Evolutionary conservation across 1,140 invertebrate species (phyloP).

Genomic region (Gonatopus flavifemur): DNA sequence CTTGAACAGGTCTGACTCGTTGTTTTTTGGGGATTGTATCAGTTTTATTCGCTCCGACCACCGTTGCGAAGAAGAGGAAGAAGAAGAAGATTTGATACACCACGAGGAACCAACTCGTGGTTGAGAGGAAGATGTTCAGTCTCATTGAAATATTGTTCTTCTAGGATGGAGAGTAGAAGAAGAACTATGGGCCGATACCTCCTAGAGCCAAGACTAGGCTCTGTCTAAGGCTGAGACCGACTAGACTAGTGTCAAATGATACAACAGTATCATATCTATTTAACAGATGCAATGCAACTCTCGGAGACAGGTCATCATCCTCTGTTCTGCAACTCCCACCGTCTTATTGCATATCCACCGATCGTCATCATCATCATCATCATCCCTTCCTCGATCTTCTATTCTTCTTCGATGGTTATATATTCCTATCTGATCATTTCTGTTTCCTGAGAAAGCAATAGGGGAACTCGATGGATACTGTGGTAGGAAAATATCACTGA

Average conservation of each 20-base stretch:
- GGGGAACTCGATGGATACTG: no score
- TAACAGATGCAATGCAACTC: conserved; percentile 35
- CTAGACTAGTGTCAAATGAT: conserved; percentile 33
- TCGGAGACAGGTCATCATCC: conserved; percentile 46
- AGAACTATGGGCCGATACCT: conserved; percentile 1
- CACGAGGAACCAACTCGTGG: conserved; percentile 20
- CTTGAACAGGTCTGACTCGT: conserved; percentile 26
- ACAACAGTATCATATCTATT: conserved; percentile 47
- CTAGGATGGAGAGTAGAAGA: not conserved
- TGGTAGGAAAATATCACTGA: no score
- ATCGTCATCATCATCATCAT: conserved; percentile 7
- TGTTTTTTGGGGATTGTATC: no score
- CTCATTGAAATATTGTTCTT: conserved; percentile 20
- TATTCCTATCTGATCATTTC: no score
- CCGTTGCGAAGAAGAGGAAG: conserved; percentile 6
- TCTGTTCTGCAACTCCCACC: conserved; percentile 29
- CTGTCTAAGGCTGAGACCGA: conserved; percentile 38
- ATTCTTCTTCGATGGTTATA: conserved; percentile 10
- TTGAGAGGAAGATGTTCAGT: conserved; percentile 12
- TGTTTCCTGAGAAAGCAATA: no score
- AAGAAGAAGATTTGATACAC: conserved; percentile 20
- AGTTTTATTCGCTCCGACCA: conserved; percentile 21
- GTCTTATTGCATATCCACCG: conserved; percentile 10
- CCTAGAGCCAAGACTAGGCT: conserved; percentile 31
- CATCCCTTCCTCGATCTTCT: conserved; percentile 17